Conservation (phyloP, 2,797 vertebrate genomes). For the Amblyraja radiata region DNA sequence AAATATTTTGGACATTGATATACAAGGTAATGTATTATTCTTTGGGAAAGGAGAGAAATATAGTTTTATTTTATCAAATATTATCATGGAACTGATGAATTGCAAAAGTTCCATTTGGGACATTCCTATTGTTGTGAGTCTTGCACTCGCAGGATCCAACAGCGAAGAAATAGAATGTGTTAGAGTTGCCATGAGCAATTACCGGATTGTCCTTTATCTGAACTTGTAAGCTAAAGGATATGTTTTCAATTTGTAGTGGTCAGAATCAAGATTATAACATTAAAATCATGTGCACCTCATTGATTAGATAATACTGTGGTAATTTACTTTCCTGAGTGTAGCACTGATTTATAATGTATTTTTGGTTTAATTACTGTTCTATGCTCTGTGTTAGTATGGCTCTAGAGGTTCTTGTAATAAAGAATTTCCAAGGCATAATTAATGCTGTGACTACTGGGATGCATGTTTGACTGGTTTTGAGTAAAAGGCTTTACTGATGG, state of each 20-base stretch:
- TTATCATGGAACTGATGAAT: not conserved
- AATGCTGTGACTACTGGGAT: not conserved
- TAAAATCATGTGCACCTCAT: not conserved
- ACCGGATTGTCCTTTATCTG: not conserved
- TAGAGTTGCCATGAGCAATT: not conserved
- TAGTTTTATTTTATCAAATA: not conserved
- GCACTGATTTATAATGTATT: slow-evolving; percentile 17
- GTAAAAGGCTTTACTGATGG: not conserved
- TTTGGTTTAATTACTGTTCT: slow-evolving; percentile 29
- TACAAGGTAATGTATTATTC: not conserved
- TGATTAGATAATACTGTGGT: not conserved
- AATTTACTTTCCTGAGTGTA: slow-evolving; percentile 3
- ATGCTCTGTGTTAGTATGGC: not conserved
- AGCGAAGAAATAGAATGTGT: not conserved
- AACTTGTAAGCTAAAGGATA: not conserved
- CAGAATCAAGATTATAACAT: not conserved
- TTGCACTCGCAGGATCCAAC: not conserved
- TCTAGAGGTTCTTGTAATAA: not conserved
- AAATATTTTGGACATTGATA: not conserved
- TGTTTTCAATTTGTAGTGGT: slow-evolving; percentile 4
- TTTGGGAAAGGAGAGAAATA: not conserved
- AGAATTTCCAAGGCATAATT: slow-evolving; percentile 5
- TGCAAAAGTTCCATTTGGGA: not conserved
- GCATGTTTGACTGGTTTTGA: not conserved
- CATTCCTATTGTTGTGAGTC: not conserved